Evolutionary conservation across 2,888 invertebrate genomes (phyloP), one percentile per base, ranked within the genome.

Genomic region (Altica lythri): DNA sequence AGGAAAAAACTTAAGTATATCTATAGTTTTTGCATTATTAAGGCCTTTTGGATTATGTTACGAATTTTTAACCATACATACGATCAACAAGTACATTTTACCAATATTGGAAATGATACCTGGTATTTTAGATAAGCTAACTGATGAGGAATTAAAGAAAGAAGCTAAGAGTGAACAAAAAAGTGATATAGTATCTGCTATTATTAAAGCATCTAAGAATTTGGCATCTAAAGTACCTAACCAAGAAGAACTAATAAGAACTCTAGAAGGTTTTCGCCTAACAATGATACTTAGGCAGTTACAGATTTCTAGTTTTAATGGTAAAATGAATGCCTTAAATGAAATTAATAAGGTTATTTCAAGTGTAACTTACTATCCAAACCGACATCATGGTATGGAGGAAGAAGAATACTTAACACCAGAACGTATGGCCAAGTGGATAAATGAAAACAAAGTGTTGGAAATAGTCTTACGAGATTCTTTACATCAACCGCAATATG

Each of bases 311-410:
- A 96, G 96, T 47, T 98, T 97, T 75, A 97, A 96, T 79, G 96
- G 97, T 27, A 97, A 97, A 82, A 98, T 98, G 97, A 96, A 96
- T 71, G 97, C 97, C 14, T 80, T 98, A 60, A 96, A 97, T 77
- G 97, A 98, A 82, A 94, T 98, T 53, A 97, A 97, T 78, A 96
- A 97, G 81, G 91, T 97, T 43, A 90, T 94, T 62, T 89, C 91
- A 54, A 89, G 90, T 68, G 93, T 95, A 55, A 88, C 90, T 51
- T 94, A 92, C 75, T 94, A 92, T 77, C 89, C 92, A 4, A 92
- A 86, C 75, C 79, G 86, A 46, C 86, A 85, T 71, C 83, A 84
- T 54, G 78, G 83, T 54, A 81, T 86, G 35, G 90, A 90, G 65
- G 86, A 86, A 59, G 90, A 95, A 65, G 93, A 93, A 72, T 95